Conservation (phyloP, 2,113 vertebrate species). For the Morone chrysops region DNA sequence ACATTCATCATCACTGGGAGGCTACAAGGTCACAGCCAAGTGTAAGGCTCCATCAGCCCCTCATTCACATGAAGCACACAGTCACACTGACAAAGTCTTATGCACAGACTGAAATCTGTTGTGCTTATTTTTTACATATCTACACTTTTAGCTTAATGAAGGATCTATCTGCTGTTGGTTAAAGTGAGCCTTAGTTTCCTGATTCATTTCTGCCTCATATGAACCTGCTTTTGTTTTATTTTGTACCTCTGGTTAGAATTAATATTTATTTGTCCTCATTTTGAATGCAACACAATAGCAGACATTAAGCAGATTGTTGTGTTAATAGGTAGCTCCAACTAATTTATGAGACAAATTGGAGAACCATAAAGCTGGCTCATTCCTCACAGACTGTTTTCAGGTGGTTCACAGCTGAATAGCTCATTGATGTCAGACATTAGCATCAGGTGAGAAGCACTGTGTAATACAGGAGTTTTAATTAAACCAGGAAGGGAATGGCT, state of each 20-base stretch:
- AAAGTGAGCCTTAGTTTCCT: neutral
- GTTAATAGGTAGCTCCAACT: neutral
- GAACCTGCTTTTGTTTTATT: neutral
- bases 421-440: neutral
- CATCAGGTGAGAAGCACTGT: neutral
- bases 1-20: slow-evolving; percentile 88
- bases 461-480: neutral
- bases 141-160: neutral
- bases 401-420: neutral
- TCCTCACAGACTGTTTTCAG: neutral
- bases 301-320: neutral
- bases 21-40: slow-evolving; percentile 94
- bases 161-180: neutral
- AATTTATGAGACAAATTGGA: neutral
- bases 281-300: neutral
- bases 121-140: neutral
- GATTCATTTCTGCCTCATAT: neutral
- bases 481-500: neutral
- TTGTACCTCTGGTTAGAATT: neutral
- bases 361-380: neutral
- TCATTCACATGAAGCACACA: slow-evolving; percentile 4
- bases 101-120: neutral
- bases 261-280: neutral
- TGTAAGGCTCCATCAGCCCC: slow-evolving; percentile 84
- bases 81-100: neutral